A percentile compares a stretch with the other conserved stretches of the same genome.
Evolutionary conservation across 2,888 invertebrate species (phyloP).

Genomic region (Polyommatus iphigenia): DNA sequence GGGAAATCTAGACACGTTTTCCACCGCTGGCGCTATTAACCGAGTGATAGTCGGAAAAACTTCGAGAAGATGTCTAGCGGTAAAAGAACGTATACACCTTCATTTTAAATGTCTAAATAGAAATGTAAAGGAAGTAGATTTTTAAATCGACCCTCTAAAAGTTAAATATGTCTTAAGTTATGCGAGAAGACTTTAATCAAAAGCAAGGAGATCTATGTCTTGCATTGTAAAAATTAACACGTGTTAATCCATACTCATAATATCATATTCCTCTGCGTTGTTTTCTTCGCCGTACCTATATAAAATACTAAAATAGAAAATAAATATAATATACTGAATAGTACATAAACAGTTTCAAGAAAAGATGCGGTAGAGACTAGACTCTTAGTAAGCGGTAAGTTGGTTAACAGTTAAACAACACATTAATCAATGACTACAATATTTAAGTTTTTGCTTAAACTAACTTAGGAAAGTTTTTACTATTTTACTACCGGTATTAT

Average conservation of each 20-base stretch:
- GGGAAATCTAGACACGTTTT: neutral
- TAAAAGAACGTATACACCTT: too few relatives aligned
- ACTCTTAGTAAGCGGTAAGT: slow-evolving; percentile 2
- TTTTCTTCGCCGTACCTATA: too few relatives aligned
- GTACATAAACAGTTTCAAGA: neutral
- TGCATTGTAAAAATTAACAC: too few relatives aligned
- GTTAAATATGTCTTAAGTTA: too few relatives aligned
- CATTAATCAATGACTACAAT: neutral
- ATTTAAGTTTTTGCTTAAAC: neutral
- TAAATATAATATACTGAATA: neutral
- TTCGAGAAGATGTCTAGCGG: neutral
- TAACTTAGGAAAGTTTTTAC: neutral
- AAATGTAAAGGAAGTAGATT: too few relatives aligned
- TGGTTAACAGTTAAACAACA: neutral
- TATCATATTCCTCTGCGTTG: too few relatives aligned
- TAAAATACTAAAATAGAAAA: neutral
- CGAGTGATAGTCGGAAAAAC: neutral
- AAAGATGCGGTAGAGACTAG: too few relatives aligned
- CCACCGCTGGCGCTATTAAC: neutral
- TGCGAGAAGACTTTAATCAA: too few relatives aligned
- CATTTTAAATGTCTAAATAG: too few relatives aligned
- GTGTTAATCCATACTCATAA: too few relatives aligned
- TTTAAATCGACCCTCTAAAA: too few relatives aligned
- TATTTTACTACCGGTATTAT: neutral
- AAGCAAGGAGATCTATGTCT: too few relatives aligned